Evolutionary conservation across 1,140 invertebrate species (phyloP).

Genomic region (Wiebesia pumilae): DNA sequence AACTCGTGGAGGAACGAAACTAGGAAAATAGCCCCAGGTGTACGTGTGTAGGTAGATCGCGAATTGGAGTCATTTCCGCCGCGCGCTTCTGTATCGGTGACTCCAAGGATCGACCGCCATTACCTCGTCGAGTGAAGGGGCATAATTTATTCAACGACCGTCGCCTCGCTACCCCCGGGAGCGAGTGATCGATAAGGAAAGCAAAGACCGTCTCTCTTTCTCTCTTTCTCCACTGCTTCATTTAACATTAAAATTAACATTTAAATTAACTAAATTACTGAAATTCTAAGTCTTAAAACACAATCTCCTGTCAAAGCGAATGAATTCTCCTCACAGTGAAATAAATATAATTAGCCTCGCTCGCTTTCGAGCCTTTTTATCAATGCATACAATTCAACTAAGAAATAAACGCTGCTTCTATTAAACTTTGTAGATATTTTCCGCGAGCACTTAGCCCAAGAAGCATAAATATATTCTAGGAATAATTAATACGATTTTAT

Average conservation of each 20-base stretch:
- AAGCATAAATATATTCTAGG: neutral
- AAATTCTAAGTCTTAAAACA: too few relatives aligned
- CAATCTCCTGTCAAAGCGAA: too few relatives aligned
- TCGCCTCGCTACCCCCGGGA: conserved; percentile 54
- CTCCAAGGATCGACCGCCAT: conserved; percentile 57
- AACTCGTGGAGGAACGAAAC: neutral
- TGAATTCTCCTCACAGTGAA: neutral
- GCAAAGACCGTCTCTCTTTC: conserved; percentile 49
- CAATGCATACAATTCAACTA: neutral
- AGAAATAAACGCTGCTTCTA: neutral
- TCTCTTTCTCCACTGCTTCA: neutral
- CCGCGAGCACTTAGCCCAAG: neutral
- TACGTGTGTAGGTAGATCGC: neutral
- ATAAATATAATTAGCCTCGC: neutral
- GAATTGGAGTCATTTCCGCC: conserved; percentile 45
- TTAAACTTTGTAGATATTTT: neutral
- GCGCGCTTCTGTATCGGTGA: neutral
- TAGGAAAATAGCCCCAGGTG: neutral
- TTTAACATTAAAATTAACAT: too few relatives aligned
- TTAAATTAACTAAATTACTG: too few relatives aligned
- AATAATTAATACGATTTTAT: neutral
- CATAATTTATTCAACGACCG: conserved; percentile 68
- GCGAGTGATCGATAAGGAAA: conserved; percentile 61
- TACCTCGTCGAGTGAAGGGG: conserved; percentile 53
- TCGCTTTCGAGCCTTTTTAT: neutral